phyloP scores from a whole-genome alignment of 2,797 vertebrate species.

The Cynodonichthys magdalenae region DNA sequence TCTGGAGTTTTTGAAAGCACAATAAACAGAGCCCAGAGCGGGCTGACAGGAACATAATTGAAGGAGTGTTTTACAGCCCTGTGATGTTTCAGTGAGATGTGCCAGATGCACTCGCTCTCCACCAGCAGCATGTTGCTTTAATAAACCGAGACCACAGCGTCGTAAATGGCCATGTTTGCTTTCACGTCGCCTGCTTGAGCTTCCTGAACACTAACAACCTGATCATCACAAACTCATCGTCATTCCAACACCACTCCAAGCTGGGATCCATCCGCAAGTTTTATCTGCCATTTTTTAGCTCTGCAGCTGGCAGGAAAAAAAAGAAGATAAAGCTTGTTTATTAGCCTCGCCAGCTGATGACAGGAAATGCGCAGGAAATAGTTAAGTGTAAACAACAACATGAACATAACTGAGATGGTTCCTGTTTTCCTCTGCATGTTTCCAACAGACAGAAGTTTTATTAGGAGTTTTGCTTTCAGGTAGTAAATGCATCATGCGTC shows the following conservation, averaged over 20 bases:
- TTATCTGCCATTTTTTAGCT: conserved; percentile 22
- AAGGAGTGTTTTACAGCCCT: conserved; percentile 41
- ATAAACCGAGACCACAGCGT: conserved; percentile 51
- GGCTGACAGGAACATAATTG: conserved; percentile 45
- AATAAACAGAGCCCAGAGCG: conserved; percentile 40
- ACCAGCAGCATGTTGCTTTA: conserved; percentile 54
- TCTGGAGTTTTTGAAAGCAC: conserved; percentile 31
- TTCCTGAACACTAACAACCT: conserved; percentile 46
- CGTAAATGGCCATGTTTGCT: conserved; percentile 50
- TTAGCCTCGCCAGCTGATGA: conserved; percentile 48
- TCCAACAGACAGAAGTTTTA: not conserved
- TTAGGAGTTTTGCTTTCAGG: conserved; percentile 14
- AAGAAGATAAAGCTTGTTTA: conserved; percentile 40
- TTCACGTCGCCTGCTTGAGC: conserved; percentile 48
- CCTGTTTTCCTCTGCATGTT: conserved; percentile 18
- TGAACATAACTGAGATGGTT: conserved; percentile 12
- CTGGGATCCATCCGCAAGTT: conserved; percentile 16
- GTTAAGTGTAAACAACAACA: conserved; percentile 73
- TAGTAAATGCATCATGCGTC: conserved; percentile 23
- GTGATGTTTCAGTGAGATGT: conserved; percentile 28
- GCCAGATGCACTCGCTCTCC: conserved; percentile 40
- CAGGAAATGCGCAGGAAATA: conserved; percentile 78
- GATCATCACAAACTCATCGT: conserved; percentile 33
- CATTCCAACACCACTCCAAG: not conserved
- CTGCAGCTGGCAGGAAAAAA: conserved; percentile 36